Percentiles rank a stretch among this genome's conserved stretches.
phyloP scores from a whole-genome alignment of 2,113 vertebrate species.

The Sardina pilchardus region DNA sequence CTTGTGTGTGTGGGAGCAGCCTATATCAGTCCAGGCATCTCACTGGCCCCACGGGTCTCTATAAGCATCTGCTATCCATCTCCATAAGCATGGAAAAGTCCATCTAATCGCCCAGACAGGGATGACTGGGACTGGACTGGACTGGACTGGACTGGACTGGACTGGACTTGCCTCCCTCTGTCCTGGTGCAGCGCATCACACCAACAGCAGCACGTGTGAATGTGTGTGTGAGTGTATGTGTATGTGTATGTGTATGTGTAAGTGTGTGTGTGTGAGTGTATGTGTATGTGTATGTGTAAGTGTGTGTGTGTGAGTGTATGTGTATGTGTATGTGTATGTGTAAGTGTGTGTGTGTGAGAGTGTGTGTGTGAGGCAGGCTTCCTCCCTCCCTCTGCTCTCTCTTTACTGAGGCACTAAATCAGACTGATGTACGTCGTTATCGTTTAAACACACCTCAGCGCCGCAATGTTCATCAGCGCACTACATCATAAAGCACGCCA shows the following conservation, averaged over 20 bases:
- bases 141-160: background rate
- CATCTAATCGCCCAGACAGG: constrained; percentile 57
- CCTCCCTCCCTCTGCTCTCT: background rate
- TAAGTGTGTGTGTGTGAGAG: too few relatives aligned
- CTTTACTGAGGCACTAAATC: constrained; percentile 10
- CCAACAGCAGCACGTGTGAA: background rate
- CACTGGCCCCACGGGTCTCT: constrained; percentile 69
- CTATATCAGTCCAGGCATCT: constrained; percentile 52
- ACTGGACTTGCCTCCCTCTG: background rate
- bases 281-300: too few relatives aligned
- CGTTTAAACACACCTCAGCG: background rate
- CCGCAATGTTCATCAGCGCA: background rate
- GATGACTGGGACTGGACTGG: background rate
- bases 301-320: too few relatives aligned
- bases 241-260: too few relatives aligned
- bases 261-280: too few relatives aligned
- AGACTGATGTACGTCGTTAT: background rate
- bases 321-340: too few relatives aligned
- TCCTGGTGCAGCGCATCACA: background rate
- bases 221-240: too few relatives aligned
- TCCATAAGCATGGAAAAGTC: constrained; percentile 71
- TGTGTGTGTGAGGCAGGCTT: background rate
- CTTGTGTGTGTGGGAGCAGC: background rate
- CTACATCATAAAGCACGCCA: background rate
- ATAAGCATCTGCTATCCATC: constrained; percentile 74